Conservation (phyloP, 2,888 invertebrate species). For the Trachelus tabidus region DNA sequence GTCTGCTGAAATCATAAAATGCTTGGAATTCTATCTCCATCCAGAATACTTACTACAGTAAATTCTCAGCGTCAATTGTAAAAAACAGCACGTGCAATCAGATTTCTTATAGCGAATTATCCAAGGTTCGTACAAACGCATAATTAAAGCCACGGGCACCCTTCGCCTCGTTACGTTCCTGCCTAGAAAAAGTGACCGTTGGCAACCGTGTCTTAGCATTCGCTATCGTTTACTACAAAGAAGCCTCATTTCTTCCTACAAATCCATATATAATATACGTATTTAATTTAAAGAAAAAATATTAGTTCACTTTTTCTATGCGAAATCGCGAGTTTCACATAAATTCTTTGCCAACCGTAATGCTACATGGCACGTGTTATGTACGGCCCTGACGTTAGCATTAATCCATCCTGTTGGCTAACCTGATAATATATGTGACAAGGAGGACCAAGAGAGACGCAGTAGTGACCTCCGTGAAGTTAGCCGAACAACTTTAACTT, state of each 20-base stretch:
- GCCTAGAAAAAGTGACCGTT: background rate
- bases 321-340: background rate
- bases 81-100: background rate
- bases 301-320: background rate
- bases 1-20: background rate
- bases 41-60: background rate
- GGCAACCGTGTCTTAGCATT: background rate
- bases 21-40: background rate
- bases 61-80: background rate
- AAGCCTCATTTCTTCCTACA: background rate
- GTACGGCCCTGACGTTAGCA: background rate
- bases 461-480: no score
- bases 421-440: background rate
- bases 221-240: background rate
- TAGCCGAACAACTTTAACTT: no score
- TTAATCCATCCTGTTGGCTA: background rate
- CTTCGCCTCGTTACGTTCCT: background rate
- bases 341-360: no score
- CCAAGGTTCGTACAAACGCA: background rate
- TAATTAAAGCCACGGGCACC: background rate
- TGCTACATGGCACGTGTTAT: no score
- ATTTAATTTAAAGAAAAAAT: background rate
- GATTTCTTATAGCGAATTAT: background rate
- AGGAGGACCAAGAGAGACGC: background rate
- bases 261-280: background rate